These are phyloP conservation scores for Hirtodrosophila trivittata DNA, from an alignment of 2,888 invertebrate species.

Conservation along the genomic window DNA sequence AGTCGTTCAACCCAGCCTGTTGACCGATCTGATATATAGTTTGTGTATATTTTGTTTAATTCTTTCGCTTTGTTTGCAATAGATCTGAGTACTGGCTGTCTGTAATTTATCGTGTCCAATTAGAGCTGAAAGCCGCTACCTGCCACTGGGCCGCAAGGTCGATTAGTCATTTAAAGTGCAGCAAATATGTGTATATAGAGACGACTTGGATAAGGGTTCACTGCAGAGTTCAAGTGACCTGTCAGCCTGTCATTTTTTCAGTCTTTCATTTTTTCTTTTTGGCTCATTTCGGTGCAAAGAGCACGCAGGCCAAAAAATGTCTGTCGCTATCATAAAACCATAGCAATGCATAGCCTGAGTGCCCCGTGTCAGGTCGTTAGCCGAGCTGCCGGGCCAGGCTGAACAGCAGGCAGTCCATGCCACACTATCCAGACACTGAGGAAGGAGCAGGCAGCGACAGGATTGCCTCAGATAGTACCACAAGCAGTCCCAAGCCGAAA, in stretches of 20 bases:
- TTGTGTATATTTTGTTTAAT: conserved; percentile 9
- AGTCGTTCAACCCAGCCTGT: conserved; percentile 62
- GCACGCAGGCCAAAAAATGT: conserved; percentile 54
- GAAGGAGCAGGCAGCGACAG: conserved; percentile 27
- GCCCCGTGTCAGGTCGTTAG: conserved; percentile 63
- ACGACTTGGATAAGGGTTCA: conserved; percentile 40
- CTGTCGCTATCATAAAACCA: conserved; percentile 69
- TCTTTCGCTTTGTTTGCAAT: conserved; percentile 12
- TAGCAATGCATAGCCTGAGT: conserved; percentile 59
- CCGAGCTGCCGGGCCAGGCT: conserved; percentile 32
- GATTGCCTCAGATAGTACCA: conserved; percentile 35
- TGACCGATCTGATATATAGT: conserved; percentile 22
- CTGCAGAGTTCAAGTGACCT: conserved; percentile 59
- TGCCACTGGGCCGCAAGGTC: conserved; percentile 62
- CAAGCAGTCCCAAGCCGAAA: neutral
- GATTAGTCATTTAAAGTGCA: conserved; percentile 69
- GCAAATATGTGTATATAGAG: conserved; percentile 13
- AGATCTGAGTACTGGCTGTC: neutral
- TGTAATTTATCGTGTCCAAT: conserved; percentile 62
- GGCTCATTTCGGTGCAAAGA: conserved; percentile 27
- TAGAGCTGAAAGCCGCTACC: conserved; percentile 60
- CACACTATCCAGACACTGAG: conserved; percentile 9
- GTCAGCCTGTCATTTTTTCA: conserved; percentile 37
- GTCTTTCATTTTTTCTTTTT: conserved; percentile 32
- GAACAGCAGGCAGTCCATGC: conserved; percentile 59